Percentiles rank a stretch among this genome's conserved stretches.
Evolutionary conservation across 2,888 invertebrate species (phyloP).

Genomic region (Rhyacophila evoluta): DNA sequence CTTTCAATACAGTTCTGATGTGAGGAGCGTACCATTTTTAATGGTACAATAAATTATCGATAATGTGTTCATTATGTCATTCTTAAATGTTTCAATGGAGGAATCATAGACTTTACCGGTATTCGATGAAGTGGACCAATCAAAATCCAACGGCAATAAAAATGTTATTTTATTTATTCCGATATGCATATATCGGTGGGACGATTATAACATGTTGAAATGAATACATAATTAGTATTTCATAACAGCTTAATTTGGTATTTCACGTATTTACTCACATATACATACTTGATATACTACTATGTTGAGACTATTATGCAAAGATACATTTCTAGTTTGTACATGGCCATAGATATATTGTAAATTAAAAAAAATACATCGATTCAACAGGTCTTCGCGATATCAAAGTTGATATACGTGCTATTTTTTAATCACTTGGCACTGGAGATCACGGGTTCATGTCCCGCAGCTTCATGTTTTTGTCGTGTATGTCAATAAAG

Average conservation of each 20-base stretch:
- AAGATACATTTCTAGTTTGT: too few relatives aligned
- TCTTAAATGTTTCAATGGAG: conserved; percentile 20
- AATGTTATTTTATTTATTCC: background rate
- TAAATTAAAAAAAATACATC: too few relatives aligned
- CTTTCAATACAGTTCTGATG: background rate
- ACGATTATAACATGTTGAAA: background rate
- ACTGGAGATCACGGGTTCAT: too few relatives aligned
- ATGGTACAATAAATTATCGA: conserved; percentile 50
- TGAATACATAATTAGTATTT: conserved; percentile 11
- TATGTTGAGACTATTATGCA: background rate
- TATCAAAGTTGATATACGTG: too few relatives aligned
- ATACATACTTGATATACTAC: background rate
- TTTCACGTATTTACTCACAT: background rate
- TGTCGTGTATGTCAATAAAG: too few relatives aligned
- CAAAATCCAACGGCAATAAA: conserved; percentile 31
- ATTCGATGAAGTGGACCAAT: conserved; percentile 28
- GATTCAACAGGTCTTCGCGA: too few relatives aligned
- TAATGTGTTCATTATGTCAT: conserved; percentile 53
- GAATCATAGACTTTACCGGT: conserved; percentile 23
- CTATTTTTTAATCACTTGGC: too few relatives aligned
- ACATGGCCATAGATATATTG: too few relatives aligned
- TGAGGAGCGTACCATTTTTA: conserved; percentile 42
- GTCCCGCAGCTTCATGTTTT: too few relatives aligned
- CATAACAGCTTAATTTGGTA: background rate
- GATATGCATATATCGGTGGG: background rate